Conservation (phyloP, 2,888 invertebrate genomes). For the Tiliacea aurago region DNA sequence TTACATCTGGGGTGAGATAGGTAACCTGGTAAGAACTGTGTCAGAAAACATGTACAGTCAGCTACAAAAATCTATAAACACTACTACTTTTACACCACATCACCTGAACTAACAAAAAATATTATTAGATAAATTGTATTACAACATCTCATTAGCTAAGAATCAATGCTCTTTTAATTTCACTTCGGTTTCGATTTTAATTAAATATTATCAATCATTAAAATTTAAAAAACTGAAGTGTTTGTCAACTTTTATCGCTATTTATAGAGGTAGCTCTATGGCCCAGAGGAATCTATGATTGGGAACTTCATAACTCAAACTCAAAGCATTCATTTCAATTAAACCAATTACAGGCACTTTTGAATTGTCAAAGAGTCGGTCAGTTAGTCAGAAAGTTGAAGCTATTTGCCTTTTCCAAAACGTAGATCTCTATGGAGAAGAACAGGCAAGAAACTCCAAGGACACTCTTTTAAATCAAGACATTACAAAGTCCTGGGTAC, state of each 20-base stretch:
- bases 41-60: neutral
- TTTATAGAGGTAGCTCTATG: too few relatives aligned
- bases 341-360: too few relatives aligned
- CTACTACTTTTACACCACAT: neutral
- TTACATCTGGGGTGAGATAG: constrained; percentile 6
- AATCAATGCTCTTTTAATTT: neutral
- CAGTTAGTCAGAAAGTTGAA: too few relatives aligned
- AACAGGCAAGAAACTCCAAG: too few relatives aligned
- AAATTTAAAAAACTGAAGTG: neutral
- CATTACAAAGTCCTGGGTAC: too few relatives aligned
- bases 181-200: neutral
- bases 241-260: neutral
- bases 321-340: too few relatives aligned
- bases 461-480: too few relatives aligned
- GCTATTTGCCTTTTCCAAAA: too few relatives aligned
- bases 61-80: neutral
- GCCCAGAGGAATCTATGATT: too few relatives aligned
- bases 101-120: neutral
- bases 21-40: neutral
- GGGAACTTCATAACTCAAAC: too few relatives aligned
- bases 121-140: neutral
- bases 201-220: neutral
- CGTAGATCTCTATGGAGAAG: too few relatives aligned
- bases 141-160: neutral
- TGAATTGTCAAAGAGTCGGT: too few relatives aligned